A percentile compares a stretch with the other conserved stretches of the same genome.
phyloP scores from a whole-genome alignment of 2,113 vertebrate genomes.

The Cheirogaleus medius region DNA sequence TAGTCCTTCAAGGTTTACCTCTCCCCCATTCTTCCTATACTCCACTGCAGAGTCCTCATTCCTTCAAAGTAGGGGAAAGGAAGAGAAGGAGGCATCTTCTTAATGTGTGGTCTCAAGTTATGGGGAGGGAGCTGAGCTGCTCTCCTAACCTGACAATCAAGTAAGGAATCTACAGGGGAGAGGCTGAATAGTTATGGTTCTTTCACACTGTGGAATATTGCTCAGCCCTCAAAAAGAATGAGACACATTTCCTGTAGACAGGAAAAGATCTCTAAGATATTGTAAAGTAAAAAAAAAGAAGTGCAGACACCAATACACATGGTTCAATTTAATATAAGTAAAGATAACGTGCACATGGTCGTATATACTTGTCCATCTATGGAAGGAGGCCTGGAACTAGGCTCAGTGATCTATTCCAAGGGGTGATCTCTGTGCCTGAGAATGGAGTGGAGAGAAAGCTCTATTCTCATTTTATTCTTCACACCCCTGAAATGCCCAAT shows the following conservation, averaged over 20 bases:
- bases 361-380: not conserved
- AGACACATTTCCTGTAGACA: not conserved
- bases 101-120: not conserved
- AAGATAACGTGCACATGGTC: not conserved
- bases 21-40: not conserved
- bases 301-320: not conserved
- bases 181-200: not conserved
- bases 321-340: not conserved
- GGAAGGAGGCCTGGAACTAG: not conserved
- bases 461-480: not conserved
- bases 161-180: not conserved
- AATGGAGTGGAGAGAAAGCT: not conserved
- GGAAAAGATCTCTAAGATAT: not conserved
- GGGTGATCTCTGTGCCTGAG: not conserved
- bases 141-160: not conserved
- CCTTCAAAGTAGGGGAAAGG: not conserved
- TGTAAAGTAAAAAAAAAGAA: not conserved
- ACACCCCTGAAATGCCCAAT: not conserved
- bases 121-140: not conserved
- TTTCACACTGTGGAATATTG: not conserved
- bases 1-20: not conserved
- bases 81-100: not conserved
- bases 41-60: not conserved
- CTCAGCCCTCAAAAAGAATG: not conserved
- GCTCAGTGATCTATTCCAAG: fast-evolving